Evolutionary conservation across 2,888 invertebrate species (phyloP), one percentile per base, ranked within the genome.

Genomic region (Apoda limacodes): DNA sequence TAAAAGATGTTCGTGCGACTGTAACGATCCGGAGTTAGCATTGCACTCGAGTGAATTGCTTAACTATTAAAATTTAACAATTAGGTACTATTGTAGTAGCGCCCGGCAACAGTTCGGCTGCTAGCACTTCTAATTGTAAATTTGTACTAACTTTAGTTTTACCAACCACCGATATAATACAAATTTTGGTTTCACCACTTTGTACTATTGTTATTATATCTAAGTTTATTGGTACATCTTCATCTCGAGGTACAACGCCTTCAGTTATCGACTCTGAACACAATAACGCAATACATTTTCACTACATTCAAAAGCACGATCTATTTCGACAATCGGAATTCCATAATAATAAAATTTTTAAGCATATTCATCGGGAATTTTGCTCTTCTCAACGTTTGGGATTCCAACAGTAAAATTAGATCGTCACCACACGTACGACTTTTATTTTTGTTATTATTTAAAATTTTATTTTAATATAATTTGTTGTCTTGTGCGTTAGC

Each of bases 371-470:
- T 54, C 48, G 49, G 50, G n/a, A 52, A 64, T 71, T 68, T 61
- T 55, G 56, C 56, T 50, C 52, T 47, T 52, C 51, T 39, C 45
- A 53, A 48, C 34, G 27, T 21, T 28, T 53, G 58, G 61, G 58
- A 58, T 62, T 55, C 60, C 46, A 35, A 54, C 55, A 56, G 62
- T 59, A 50, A 52, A 50, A 54, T 49, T 39, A 39, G 51, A 55
- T 66, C 68, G 61, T 46, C 51, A 55, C 51, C 74, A 68, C 63
- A 66, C 70, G 62, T 74, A 80, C 75, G 75, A 54, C 72, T 75
- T 69, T 71, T 68, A 66, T 69, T 71, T 63, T 65, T 68, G 72
- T 67, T 64, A 65, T 74, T 76, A 72, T 72, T 71, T 75, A 67
- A 76, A 6, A 6, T 17, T 17, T 17, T 17, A 17, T 17, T 6